phyloP scores from a whole-genome alignment of 2,113 vertebrate genomes.

The Terrapene triunguis region DNA sequence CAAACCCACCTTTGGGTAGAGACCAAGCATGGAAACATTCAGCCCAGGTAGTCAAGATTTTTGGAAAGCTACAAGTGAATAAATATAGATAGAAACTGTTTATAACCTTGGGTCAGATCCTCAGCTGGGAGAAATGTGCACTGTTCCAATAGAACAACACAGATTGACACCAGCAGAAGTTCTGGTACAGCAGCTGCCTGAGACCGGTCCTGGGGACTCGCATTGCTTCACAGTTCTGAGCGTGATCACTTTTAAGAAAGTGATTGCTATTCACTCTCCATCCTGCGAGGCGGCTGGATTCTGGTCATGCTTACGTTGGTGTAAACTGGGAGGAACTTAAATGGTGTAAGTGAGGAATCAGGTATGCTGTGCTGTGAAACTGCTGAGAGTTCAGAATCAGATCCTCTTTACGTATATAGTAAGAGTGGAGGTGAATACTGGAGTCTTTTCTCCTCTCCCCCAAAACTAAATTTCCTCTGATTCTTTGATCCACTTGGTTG shows the following conservation, averaged over 20 bases:
- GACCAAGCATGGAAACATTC: conserved; percentile 48
- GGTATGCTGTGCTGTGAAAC: conserved; percentile 14
- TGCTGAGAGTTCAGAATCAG: conserved; percentile 18
- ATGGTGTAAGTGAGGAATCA: background rate
- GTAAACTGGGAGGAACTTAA: background rate
- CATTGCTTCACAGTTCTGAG: background rate
- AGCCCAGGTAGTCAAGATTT: background rate
- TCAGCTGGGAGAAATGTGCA: accelerated
- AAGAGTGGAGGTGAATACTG: conserved; percentile 44
- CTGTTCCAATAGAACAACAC: background rate
- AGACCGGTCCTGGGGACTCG: background rate
- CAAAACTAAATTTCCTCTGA: background rate
- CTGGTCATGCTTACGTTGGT: background rate
- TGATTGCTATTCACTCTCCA: background rate
- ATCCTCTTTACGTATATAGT: background rate
- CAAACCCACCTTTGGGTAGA: conserved; percentile 32
- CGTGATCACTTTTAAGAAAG: background rate
- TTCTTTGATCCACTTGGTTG: conserved; percentile 35
- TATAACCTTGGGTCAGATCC: background rate
- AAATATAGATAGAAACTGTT: background rate
- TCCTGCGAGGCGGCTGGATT: background rate
- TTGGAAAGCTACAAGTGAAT: background rate
- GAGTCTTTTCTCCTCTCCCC: conserved; percentile 40
- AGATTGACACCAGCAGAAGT: background rate
- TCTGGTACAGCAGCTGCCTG: background rate